These are phyloP conservation scores for Unio pictorum DNA, from an alignment of 2,888 invertebrate genomes.

Conservation along the genomic window DNA sequence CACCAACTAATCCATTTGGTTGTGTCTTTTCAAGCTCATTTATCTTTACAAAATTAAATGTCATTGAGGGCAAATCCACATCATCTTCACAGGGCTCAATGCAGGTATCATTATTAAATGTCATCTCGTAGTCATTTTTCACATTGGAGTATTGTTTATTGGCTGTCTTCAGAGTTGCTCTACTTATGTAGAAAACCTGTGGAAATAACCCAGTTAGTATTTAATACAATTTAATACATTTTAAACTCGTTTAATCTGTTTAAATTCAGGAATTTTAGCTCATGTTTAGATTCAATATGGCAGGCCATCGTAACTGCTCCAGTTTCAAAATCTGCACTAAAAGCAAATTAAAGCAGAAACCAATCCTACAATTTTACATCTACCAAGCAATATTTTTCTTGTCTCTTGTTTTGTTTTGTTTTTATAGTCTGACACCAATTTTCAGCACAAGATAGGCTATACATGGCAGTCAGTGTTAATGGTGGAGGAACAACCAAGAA, in stretches of 20 bases:
- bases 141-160: constrained; percentile 89
- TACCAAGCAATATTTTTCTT: too few relatives aligned
- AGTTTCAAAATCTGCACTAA: too few relatives aligned
- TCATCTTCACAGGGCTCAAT: constrained; percentile 73
- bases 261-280: too few relatives aligned
- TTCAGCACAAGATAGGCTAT: too few relatives aligned
- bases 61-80: constrained; percentile 80
- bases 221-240: neutral
- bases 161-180: constrained; percentile 89
- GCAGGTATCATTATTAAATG: constrained; percentile 82
- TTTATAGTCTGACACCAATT: too few relatives aligned
- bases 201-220: constrained; percentile 20
- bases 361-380: too few relatives aligned
- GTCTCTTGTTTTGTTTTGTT: too few relatives aligned
- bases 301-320: too few relatives aligned
- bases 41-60: constrained; percentile 85
- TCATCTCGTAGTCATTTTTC: constrained; percentile 97
- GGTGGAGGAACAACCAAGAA: too few relatives aligned
- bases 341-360: too few relatives aligned
- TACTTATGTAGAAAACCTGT: constrained; percentile 89
- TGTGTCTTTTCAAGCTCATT: constrained; percentile 80
- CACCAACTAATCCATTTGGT: constrained; percentile 82
- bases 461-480: too few relatives aligned
- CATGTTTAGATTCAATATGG: too few relatives aligned
- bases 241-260: neutral